Evolutionary conservation across 2,797 vertebrate genomes (phyloP), one percentile per base, ranked within the genome.

Genomic region (Poecile montanus): DNA sequence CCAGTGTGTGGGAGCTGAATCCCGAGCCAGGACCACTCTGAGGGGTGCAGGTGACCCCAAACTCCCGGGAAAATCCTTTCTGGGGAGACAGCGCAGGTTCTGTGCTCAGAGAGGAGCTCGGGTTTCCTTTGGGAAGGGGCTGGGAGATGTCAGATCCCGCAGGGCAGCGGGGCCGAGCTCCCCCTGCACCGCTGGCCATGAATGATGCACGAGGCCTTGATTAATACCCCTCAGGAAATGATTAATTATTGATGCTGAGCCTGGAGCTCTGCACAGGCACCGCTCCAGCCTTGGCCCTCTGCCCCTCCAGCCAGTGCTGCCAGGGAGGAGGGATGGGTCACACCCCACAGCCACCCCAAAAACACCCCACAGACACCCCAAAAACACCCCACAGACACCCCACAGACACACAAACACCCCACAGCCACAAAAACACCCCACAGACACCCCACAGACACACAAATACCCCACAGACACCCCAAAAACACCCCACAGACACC

Each of bases 231-330:
- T 58, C 62, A 7, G 15, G 60, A 87, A 82, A 22, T 1, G 79
- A 40, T 88, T 70, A 8, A 53, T 84, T 50, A 73, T 70, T 84
- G 89, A 92, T 74, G 76, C 60, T 1, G 40, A 13, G 67, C 11
- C 85, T 67, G 79, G 53, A 78, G 88, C 62, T 62, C 83, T 57
- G 80, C 9, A 5, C 38, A 22, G 54, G 48, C 70, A 32, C 17
- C 18, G 22, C 40, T 71, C 22, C 19, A 74, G 73, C 76, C 48
- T 44, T 36, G 18, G 1, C 25, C 56, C 72, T 74, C 82, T 45
- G 63, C 51, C 40, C 6, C 30, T 9, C 4, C 0, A 0, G 42
- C 15, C 18, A 1, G 60, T 0, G 0, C 45, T 54, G 70, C 50
- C 3, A 0, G 66, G 16, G 16, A 40, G 68, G 22, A 40, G 53